Conservation (phyloP, 2,113 vertebrate genomes). For the Coturnix japonica region DNA sequence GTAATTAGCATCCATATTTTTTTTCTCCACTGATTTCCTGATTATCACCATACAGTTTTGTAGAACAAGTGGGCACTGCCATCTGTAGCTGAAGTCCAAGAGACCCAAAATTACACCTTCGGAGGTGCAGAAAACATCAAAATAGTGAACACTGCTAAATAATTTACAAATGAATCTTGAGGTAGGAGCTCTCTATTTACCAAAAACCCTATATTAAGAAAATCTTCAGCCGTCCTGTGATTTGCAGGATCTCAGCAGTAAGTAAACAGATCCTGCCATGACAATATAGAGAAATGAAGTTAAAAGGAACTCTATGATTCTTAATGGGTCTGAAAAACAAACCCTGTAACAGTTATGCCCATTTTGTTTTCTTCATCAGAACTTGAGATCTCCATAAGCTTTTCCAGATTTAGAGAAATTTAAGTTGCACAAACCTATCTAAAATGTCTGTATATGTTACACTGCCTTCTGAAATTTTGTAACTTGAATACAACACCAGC, state of each 20-base stretch:
- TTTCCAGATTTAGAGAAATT: slow-evolving; percentile 23
- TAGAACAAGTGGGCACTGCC: background rate
- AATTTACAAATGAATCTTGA: background rate
- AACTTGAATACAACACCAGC: background rate
- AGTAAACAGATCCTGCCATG: slow-evolving; percentile 27
- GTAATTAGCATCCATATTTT: background rate
- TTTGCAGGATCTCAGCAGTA: background rate
- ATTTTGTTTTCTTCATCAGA: slow-evolving; percentile 63
- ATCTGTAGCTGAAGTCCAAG: background rate
- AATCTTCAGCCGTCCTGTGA: background rate
- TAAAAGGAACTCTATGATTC: slow-evolving; percentile 59
- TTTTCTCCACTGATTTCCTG: background rate
- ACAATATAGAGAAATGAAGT: slow-evolving; percentile 59
- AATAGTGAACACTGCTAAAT: background rate
- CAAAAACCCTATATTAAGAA: background rate
- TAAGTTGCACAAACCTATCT: background rate
- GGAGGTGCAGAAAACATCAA: background rate
- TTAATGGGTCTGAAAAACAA: slow-evolving; percentile 60
- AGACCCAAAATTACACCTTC: background rate
- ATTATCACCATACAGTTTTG: background rate
- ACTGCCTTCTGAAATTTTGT: slow-evolving; percentile 34
- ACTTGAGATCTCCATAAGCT: slow-evolving; percentile 16
- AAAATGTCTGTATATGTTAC: slow-evolving; percentile 2
- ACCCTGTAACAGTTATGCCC: slow-evolving; percentile 31
- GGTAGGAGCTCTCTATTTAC: background rate